Conservation (phyloP, 2,797 vertebrate genomes). For the Onychomys torridus region DNA sequence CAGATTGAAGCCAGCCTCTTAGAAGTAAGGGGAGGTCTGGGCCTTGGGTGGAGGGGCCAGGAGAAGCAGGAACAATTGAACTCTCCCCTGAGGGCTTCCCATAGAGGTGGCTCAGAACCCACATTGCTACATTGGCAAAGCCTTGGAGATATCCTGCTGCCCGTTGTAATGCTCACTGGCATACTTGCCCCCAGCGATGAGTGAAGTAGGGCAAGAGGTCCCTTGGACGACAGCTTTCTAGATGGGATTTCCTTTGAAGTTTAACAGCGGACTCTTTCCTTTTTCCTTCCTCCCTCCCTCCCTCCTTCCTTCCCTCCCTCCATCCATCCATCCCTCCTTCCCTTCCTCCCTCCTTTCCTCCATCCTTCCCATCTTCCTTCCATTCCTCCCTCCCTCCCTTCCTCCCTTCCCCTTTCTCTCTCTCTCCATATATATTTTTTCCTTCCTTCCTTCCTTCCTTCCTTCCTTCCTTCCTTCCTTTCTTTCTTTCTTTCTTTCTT, state of each 20-base stretch:
- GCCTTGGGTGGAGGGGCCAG: not conserved
- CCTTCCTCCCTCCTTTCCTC: too few relatives aligned
- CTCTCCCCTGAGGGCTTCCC: not conserved
- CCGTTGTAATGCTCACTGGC: too few relatives aligned
- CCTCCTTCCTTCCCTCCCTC: too few relatives aligned
- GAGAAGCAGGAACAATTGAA: too few relatives aligned
- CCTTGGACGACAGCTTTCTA: fast-evolving
- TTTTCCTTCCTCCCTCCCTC: not conserved
- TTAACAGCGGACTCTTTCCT: not conserved
- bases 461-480: fast-evolving
- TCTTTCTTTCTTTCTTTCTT: fast-evolving
- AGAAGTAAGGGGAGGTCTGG: not conserved
- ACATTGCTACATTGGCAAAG: not conserved
- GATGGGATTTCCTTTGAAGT: too few relatives aligned
- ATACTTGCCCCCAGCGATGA: not conserved
- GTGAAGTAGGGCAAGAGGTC: too few relatives aligned
- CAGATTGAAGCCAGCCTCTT: not conserved
- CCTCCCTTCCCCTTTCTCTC: too few relatives aligned
- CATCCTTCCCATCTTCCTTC: too few relatives aligned
- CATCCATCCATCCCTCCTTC: too few relatives aligned
- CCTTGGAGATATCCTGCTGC: not conserved
- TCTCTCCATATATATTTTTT: too few relatives aligned
- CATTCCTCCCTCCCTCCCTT: too few relatives aligned
- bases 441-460: too few relatives aligned
- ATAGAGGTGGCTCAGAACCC: not conserved